Conservation (phyloP, 2,797 vertebrate genomes). For the Acanthurus tractus region DNA sequence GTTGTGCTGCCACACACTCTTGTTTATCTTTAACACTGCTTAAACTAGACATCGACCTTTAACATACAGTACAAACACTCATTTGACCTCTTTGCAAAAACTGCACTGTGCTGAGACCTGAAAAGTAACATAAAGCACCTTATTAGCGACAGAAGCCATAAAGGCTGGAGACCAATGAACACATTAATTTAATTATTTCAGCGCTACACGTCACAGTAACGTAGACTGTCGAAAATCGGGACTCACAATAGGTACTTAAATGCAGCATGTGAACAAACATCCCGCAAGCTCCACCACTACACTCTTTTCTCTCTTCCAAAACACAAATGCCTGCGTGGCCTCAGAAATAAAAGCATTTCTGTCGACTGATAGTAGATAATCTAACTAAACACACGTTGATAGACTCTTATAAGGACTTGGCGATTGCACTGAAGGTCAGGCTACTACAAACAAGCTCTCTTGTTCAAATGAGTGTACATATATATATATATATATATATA, state of each 20-base stretch:
- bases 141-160: background rate
- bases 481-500: background rate
- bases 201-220: background rate
- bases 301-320: constrained; percentile 31
- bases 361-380: background rate
- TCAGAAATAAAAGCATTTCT: constrained; percentile 7
- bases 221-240: background rate
- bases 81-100: too few species aligned
- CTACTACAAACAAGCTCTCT: background rate
- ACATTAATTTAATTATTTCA: background rate
- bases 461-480: background rate
- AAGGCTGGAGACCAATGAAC: background rate
- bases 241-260: constrained; percentile 43
- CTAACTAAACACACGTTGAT: background rate
- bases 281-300: constrained; percentile 46
- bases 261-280: constrained; percentile 79
- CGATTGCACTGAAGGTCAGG: background rate
- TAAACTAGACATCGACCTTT: too few species aligned
- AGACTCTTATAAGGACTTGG: background rate
- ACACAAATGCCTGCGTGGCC: constrained; percentile 76
- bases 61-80: too few species aligned
- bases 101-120: too few species aligned
- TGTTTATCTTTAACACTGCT: too few species aligned
- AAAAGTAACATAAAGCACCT: too few species aligned
- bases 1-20: too few species aligned